A percentile compares a stretch with the other conserved stretches of the same genome.
Conservation (phyloP, 2,113 vertebrate genomes). For the human (Homo sapiens) region DNA sequence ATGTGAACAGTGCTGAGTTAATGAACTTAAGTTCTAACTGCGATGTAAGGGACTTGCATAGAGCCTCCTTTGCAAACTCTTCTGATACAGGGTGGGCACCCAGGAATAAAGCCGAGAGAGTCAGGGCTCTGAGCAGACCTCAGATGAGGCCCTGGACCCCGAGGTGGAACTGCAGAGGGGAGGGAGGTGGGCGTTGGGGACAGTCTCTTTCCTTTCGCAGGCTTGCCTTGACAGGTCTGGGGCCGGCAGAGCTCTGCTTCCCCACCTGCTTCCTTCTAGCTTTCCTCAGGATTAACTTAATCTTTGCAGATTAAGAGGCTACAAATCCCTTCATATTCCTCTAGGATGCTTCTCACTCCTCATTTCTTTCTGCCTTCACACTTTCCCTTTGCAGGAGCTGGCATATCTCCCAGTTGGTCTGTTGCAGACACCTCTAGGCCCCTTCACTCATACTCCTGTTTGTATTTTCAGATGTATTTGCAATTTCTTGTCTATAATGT, state of each 20-base stretch:
- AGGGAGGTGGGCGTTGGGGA: rapidly evolving
- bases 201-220: background rate
- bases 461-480: background rate
- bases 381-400: background rate
- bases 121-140: background rate
- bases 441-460: background rate
- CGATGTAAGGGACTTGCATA: background rate
- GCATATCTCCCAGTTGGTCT: background rate
- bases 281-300: background rate
- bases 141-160: no score
- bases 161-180: no score
- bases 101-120: background rate
- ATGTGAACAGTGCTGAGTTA: background rate
- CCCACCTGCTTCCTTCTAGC: background rate
- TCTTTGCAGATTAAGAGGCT: background rate
- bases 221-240: no score
- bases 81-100: background rate
- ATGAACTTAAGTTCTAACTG: background rate
- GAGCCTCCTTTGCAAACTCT: background rate
- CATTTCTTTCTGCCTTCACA: background rate
- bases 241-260: background rate
- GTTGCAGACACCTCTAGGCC: background rate
- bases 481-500: background rate
- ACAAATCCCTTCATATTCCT: background rate
- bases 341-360: background rate